Percentiles rank a stretch among this genome's conserved stretches.
Evolutionary conservation across 64 coral and sea anemone species (phyloP).

Genomic region (Stichodactyla mertensii): DNA sequence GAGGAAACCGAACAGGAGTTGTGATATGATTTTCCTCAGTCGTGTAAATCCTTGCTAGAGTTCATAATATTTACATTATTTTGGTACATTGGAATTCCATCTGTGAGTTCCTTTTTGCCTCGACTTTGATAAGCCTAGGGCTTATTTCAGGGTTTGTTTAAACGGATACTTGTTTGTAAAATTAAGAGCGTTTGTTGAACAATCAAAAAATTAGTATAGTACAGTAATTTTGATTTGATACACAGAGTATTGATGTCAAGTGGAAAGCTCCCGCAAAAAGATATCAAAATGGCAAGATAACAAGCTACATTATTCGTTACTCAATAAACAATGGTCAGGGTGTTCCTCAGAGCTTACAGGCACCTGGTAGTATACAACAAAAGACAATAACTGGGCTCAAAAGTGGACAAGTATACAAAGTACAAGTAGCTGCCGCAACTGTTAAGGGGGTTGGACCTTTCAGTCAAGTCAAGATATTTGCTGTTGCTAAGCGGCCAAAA

Average conservation of each 20-base stretch:
- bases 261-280: constrained; percentile 55
- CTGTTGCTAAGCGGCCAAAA: constrained; percentile 26
- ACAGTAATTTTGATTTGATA: constrained; percentile 7
- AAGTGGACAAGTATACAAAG: constrained; percentile 45
- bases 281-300: constrained; percentile 54
- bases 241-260: constrained; percentile 72
- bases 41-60: too few relatives aligned
- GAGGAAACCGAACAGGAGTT: too few relatives aligned
- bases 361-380: constrained; percentile 24
- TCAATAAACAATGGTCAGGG: not conserved
- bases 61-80: too few relatives aligned
- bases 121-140: too few relatives aligned
- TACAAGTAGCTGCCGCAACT: constrained; percentile 56
- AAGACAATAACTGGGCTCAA: constrained; percentile 61
- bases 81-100: too few relatives aligned
- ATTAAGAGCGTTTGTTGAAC: too few relatives aligned
- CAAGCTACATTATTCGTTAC: constrained; percentile 50
- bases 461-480: constrained; percentile 15
- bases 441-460: constrained; percentile 36
- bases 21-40: too few relatives aligned
- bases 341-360: not conserved
- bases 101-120: too few relatives aligned
- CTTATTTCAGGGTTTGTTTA: too few relatives aligned
- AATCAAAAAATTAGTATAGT: not conserved
- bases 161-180: too few relatives aligned